Evolutionary conservation across 2,888 invertebrate genomes (phyloP).

Genomic region (Anagyrus pseudococci): DNA sequence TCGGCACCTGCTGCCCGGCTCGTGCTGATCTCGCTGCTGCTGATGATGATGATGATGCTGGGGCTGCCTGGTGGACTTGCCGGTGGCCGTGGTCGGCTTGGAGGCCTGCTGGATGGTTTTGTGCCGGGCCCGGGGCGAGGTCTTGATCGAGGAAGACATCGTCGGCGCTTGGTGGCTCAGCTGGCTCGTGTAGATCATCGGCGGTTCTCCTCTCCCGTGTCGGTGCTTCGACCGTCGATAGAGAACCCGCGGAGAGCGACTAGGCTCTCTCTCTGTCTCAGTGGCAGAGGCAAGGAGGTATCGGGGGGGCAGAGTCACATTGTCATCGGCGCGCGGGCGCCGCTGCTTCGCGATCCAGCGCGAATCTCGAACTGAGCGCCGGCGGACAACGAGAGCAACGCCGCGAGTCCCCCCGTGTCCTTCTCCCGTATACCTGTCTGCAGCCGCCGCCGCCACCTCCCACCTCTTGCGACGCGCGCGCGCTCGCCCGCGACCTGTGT

Average conservation of each 20-base stretch:
- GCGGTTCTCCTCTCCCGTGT: constrained; percentile 36
- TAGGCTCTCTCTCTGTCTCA: too few relatives aligned
- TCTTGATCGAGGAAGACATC: constrained; percentile 57
- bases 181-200: constrained; percentile 52
- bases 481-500: too few relatives aligned
- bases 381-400: constrained; percentile 10
- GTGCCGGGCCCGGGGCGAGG: constrained; percentile 53
- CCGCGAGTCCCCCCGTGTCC: not conserved
- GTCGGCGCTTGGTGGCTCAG: constrained; percentile 54
- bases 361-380: constrained; percentile 53
- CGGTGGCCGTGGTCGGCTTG: constrained; percentile 42
- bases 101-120: constrained; percentile 42
- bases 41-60: constrained; percentile 12
- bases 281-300: too few relatives aligned
- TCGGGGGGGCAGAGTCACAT: constrained; percentile 31
- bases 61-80: not conserved
- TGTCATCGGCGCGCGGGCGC: too few relatives aligned
- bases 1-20: constrained; percentile 46
- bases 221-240: constrained; percentile 37
- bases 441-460: too few relatives aligned
- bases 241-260: too few relatives aligned
- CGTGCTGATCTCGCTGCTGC: constrained; percentile 37
- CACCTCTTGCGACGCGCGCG: too few relatives aligned
- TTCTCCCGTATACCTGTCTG: too few relatives aligned
- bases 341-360: constrained; percentile 53